Conservation (phyloP, 2,797 vertebrate genomes). For the Gouania willdenowi region DNA sequence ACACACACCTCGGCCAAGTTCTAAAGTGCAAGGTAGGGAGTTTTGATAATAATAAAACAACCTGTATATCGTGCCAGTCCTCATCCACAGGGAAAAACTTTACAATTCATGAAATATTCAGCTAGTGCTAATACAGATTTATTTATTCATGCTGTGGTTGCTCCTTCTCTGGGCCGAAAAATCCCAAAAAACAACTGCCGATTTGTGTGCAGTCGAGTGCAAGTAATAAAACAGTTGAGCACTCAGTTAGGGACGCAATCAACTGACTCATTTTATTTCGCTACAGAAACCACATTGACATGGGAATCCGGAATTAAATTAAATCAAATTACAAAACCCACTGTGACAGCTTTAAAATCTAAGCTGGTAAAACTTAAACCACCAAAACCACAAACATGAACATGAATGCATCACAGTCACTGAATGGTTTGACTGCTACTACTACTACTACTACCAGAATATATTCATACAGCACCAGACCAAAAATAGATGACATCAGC, state of each 20-base stretch:
- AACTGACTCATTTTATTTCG: constrained; percentile 15
- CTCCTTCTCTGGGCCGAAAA: constrained; percentile 30
- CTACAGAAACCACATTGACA: background rate
- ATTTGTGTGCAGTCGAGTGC: constrained; percentile 6
- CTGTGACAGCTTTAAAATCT: background rate
- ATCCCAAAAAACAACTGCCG: constrained; percentile 23
- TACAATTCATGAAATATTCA: constrained; percentile 67
- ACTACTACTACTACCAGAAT: background rate
- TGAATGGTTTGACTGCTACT: background rate
- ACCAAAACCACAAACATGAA: background rate
- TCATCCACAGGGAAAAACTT: constrained; percentile 44
- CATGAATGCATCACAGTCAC: no score
- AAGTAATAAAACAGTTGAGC: background rate
- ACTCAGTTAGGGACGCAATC: background rate
- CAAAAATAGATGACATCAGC: background rate
- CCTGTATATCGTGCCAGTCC: constrained; percentile 24
- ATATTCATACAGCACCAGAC: background rate
- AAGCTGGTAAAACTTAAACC: background rate
- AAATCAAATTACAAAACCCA: background rate
- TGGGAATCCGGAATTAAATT: no score
- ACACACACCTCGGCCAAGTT: background rate
- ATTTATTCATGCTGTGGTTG: constrained; percentile 57
- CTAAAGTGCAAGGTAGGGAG: background rate
- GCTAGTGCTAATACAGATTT: constrained; percentile 54
- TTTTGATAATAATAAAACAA: no score